Conservation (phyloP, 2,888 invertebrate species). For the Sarcophaga variegata region DNA sequence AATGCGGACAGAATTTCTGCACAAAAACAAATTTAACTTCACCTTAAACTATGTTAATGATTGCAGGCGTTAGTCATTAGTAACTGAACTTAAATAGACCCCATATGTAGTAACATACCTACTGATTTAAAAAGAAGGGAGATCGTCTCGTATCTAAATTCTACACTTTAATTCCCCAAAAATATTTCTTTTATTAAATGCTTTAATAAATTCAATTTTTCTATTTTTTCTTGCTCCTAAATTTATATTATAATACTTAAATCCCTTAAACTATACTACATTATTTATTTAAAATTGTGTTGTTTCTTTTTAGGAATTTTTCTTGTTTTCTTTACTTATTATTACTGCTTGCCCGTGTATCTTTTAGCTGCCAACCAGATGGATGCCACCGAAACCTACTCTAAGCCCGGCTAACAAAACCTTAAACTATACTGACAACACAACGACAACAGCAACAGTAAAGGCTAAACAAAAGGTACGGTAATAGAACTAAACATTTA, state of each 20-base stretch:
- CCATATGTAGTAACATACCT: too few relatives aligned
- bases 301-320: too few relatives aligned
- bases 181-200: neutral
- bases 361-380: conserved; percentile 42
- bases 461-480: neutral
- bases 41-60: too few relatives aligned
- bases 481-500: conserved; percentile 19
- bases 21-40: too few relatives aligned
- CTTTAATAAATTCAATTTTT: neutral
- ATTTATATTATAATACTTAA: neutral
- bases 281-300: neutral
- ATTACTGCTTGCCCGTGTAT: neutral
- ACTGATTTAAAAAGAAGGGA: too few relatives aligned
- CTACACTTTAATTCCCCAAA: too few relatives aligned
- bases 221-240: neutral
- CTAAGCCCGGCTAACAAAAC: conserved; percentile 59
- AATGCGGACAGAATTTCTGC: too few relatives aligned
- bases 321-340: neutral
- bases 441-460: neutral
- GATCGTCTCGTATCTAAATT: too few relatives aligned
- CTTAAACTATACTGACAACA: conserved; percentile 10
- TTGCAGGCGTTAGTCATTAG: too few relatives aligned
- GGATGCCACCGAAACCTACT: conserved; percentile 30
- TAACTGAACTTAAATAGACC: too few relatives aligned
- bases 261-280: neutral